Percentiles rank a stretch among this genome's conserved stretches.
phyloP scores from a whole-genome alignment of 2,888 invertebrate species.

The Prenolepis imparis region DNA sequence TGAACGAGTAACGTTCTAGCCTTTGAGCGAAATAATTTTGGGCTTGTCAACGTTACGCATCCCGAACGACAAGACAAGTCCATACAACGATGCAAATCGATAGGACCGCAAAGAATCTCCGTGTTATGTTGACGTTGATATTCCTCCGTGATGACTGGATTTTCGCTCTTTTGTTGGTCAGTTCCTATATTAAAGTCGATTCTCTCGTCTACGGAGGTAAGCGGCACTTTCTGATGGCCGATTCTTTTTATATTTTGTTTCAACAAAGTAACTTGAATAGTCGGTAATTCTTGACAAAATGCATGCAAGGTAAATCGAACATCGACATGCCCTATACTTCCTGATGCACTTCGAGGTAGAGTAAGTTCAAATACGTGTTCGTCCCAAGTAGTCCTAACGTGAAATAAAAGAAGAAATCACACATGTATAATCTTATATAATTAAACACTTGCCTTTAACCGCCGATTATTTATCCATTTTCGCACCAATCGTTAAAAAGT shows the following conservation, averaged over 20 bases:
- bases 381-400: slow-evolving; percentile 92
- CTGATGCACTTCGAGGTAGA: slow-evolving; percentile 90
- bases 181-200: slow-evolving; percentile 86
- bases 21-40: slow-evolving; percentile 92
- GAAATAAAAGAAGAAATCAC: slow-evolving; percentile 17
- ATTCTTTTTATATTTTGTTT: slow-evolving; percentile 91
- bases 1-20: slow-evolving; percentile 93
- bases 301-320: slow-evolving; percentile 94
- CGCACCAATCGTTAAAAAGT: background rate
- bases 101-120: slow-evolving; percentile 96
- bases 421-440: background rate
- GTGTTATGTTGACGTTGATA: slow-evolving; percentile 95
- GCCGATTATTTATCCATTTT: background rate
- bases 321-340: slow-evolving; percentile 95
- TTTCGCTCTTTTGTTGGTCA: slow-evolving; percentile 87
- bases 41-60: slow-evolving; percentile 94
- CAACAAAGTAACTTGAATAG: slow-evolving; percentile 92
- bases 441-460: background rate
- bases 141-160: slow-evolving; percentile 93
- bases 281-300: slow-evolving; percentile 92
- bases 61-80: slow-evolving; percentile 95
- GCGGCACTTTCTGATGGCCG: slow-evolving; percentile 87
- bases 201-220: slow-evolving; percentile 87
- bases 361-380: slow-evolving; percentile 97
- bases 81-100: slow-evolving; percentile 93